Evolutionary conservation across 2,888 invertebrate species (phyloP).

Genomic region (Acanthosepion pharaonis): DNA sequence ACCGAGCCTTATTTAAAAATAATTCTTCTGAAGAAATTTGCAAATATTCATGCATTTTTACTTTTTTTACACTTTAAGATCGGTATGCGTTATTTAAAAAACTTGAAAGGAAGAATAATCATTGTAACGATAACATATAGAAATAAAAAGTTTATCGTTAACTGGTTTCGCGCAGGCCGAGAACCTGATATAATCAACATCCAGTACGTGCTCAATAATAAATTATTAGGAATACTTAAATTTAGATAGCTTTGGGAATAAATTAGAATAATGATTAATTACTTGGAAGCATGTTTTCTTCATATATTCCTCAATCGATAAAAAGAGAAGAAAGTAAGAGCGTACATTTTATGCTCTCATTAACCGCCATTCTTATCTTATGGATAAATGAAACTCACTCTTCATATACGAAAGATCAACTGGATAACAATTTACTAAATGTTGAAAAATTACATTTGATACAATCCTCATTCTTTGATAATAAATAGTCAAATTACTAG

Average conservation of each 20-base stretch:
- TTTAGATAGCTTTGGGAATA: neutral
- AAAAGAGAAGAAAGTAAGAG: neutral
- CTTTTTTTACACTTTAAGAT: neutral
- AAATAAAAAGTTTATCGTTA: neutral
- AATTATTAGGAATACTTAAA: neutral
- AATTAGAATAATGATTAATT: neutral
- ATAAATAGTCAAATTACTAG: neutral
- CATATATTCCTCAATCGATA: neutral
- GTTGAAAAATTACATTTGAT: neutral
- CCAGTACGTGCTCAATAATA: neutral
- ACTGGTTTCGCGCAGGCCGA: neutral
- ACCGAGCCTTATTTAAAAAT: neutral
- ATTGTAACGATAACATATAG: neutral
- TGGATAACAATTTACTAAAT: neutral
- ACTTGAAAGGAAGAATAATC: too few species aligned
- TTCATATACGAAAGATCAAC: too few species aligned
- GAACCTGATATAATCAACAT: neutral
- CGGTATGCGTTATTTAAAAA: too few species aligned
- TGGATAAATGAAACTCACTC: neutral
- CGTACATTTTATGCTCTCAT: neutral
- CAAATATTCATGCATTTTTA: neutral
- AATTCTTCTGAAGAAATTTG: neutral
- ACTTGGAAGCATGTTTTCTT: neutral
- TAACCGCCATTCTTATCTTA: neutral
- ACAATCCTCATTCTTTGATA: neutral